Evolutionary conservation across 37 sponge, comb jelly and placozoan genomes (phyloP).

Genomic region (Geodia barretti): DNA sequence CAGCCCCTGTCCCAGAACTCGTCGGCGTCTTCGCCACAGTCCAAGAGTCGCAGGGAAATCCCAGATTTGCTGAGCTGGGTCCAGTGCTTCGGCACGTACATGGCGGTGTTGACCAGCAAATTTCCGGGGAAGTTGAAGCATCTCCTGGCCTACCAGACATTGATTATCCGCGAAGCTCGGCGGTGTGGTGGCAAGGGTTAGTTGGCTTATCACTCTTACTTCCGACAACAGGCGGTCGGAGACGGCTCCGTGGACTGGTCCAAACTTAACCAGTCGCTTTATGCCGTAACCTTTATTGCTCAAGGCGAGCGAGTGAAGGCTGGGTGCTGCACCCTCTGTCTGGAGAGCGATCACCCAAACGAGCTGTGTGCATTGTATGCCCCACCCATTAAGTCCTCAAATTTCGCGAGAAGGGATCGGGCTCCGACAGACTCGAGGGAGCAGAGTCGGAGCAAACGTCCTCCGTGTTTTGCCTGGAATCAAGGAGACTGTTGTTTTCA

Average conservation of each 20-base stretch:
- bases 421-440: too few species aligned
- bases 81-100: conserved; percentile 1
- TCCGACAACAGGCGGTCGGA: background rate
- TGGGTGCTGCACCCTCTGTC: background rate
- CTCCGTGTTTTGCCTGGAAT: conserved; percentile 7
- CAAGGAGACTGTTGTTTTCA: background rate
- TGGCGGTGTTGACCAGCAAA: background rate
- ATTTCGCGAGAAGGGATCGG: too few species aligned
- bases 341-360: background rate
- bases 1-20: too few species aligned
- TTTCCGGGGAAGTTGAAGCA: background rate
- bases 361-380: too few species aligned
- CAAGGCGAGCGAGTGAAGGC: background rate
- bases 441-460: background rate
- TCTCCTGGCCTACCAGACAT: conserved; percentile 6
- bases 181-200: conserved; percentile 2
- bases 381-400: too few species aligned
- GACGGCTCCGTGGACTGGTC: background rate
- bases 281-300: background rate
- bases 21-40: background rate
- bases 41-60: background rate
- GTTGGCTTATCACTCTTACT: background rate
- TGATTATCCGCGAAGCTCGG: background rate
- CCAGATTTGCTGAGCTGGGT: conserved; percentile 5
- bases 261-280: background rate